These are phyloP conservation scores for Brachionus asplanchnoidis DNA, from an alignment of 1,140 invertebrate genomes.

Conservation along the genomic window DNA sequence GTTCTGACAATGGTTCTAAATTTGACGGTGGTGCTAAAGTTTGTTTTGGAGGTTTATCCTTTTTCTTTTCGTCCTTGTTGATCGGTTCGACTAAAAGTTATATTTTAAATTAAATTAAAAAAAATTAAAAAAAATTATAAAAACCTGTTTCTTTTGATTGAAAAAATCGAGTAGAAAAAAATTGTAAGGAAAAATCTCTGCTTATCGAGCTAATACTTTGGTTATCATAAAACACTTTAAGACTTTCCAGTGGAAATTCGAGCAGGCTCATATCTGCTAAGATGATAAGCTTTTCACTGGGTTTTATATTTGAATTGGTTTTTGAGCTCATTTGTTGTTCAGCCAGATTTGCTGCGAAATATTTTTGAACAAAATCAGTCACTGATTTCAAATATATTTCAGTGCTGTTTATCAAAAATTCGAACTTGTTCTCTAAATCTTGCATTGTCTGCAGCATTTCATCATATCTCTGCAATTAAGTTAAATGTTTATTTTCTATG, in stretches of 20 bases:
- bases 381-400: background rate
- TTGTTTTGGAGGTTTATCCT: background rate
- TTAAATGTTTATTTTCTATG: background rate
- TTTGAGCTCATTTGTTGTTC: background rate
- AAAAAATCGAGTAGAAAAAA: constrained; percentile 43
- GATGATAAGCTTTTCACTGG: constrained; percentile 45
- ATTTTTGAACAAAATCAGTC: constrained; percentile 13
- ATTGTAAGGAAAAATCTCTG: constrained; percentile 54
- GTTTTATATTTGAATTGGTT: background rate
- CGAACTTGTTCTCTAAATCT: constrained; percentile 30
- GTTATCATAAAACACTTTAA: constrained; percentile 46
- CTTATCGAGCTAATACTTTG: constrained; percentile 48
- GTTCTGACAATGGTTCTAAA: constrained; percentile 7
- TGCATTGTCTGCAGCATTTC: background rate
- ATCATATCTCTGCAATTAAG: background rate
- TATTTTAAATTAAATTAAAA: background rate
- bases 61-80: constrained; percentile 14
- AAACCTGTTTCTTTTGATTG: background rate
- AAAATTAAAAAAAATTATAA: background rate
- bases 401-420: constrained; percentile 24
- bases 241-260: constrained; percentile 53
- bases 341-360: background rate
- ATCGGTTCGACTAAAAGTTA: background rate
- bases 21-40: background rate
- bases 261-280: constrained; percentile 52